These are phyloP conservation scores for Cyphomyrus discorhynchus DNA, from an alignment of 2,113 vertebrate genomes.

Conservation along the genomic window DNA sequence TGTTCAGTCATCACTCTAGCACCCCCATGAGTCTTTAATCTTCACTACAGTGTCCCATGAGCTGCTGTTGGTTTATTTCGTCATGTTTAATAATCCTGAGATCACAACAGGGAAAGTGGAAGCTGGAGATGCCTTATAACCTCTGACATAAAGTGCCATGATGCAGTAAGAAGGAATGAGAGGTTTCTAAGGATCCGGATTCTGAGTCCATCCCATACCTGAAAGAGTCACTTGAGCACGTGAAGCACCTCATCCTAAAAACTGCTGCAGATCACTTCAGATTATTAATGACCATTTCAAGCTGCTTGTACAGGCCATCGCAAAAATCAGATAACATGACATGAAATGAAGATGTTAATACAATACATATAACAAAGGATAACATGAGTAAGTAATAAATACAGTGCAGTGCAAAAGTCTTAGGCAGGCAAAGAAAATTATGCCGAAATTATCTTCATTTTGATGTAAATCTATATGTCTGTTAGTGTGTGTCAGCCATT, in stretches of 20 bases:
- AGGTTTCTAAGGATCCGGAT: neutral
- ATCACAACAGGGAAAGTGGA: neutral
- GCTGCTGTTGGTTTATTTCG: neutral
- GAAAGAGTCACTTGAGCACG: neutral
- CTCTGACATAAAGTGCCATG: neutral
- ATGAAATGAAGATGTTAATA: neutral
- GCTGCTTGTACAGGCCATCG: neutral
- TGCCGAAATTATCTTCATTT: neutral
- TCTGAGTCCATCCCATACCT: neutral
- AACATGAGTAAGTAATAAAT: neutral
- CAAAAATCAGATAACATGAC: neutral
- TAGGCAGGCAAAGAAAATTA: neutral
- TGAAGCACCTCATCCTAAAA: neutral
- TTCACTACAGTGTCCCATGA: neutral
- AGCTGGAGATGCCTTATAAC: neutral
- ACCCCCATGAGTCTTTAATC: neutral
- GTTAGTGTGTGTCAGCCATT: neutral
- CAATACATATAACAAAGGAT: neutral
- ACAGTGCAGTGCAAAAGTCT: neutral
- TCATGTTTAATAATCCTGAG: neutral
- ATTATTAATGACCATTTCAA: neutral
- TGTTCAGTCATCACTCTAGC: too few relatives aligned
- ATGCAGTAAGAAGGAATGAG: neutral
- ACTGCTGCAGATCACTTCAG: neutral
- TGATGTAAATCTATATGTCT: neutral